These are phyloP conservation scores for Gymnosoma rotundatum DNA, from an alignment of 2,888 invertebrate genomes.

Conservation along the genomic window DNA sequence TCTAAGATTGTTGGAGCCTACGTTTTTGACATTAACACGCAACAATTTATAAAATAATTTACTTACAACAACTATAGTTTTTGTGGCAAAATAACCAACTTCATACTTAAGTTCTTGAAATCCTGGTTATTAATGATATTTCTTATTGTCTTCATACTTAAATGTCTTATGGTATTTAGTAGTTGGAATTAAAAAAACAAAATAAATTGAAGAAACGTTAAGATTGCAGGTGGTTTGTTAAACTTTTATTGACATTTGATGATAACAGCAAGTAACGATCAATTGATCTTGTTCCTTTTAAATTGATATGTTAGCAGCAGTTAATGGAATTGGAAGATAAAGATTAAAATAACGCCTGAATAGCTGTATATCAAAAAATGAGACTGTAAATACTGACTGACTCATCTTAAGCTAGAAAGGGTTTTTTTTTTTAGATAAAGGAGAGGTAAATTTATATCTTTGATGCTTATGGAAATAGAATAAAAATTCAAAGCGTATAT, in stretches of 20 bases:
- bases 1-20: constrained; percentile 64
- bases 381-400: no score
- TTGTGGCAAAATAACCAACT: background rate
- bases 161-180: constrained; percentile 34
- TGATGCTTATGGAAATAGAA: no score
- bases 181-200: constrained; percentile 10
- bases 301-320: constrained; percentile 62
- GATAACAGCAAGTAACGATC: constrained; percentile 48
- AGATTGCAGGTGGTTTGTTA: constrained; percentile 64
- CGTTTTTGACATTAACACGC: constrained; percentile 68
- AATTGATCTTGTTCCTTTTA: constrained; percentile 57
- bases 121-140: constrained; percentile 50
- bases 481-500: no score
- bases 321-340: background rate
- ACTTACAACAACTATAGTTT: constrained; percentile 28
- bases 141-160: constrained; percentile 36
- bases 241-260: constrained; percentile 59
- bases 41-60: constrained; percentile 66
- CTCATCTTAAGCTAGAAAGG: no score
- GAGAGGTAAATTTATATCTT: no score
- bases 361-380: no score
- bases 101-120: constrained; percentile 11
- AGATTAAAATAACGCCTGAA: background rate
- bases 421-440: no score
- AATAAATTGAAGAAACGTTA: constrained; percentile 10